A percentile compares a stretch with the other conserved stretches of the same genome.
Conservation (phyloP, 2,888 invertebrate genomes). For the Taphrorychus bicolor region DNA sequence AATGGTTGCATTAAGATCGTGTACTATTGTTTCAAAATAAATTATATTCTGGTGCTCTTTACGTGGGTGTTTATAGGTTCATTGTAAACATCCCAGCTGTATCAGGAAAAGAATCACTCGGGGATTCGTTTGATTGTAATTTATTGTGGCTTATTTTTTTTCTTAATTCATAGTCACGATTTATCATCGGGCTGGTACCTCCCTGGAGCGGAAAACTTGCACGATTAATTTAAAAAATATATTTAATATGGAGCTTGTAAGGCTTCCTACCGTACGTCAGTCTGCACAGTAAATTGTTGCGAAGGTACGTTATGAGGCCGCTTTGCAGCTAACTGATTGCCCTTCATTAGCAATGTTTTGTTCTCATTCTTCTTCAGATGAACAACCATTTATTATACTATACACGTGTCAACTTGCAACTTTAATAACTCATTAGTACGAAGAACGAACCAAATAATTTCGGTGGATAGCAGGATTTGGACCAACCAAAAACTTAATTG, state of each 20-base stretch:
- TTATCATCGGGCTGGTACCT: slow-evolving; percentile 8
- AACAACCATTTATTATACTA: slow-evolving; percentile 50
- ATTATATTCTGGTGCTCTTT: slow-evolving; percentile 53
- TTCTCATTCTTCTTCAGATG: slow-evolving; percentile 51
- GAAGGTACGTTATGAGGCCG: slow-evolving; percentile 29
- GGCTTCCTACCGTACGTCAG: slow-evolving; percentile 13
- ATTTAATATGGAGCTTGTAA: slow-evolving; percentile 5
- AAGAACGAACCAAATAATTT: too few species aligned
- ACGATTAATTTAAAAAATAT: slow-evolving; percentile 25
- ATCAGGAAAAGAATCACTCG: slow-evolving; percentile 40
- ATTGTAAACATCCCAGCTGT: slow-evolving; percentile 52
- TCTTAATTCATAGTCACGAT: slow-evolving; percentile 3
- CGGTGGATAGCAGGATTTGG: background rate
- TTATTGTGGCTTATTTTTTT: slow-evolving; percentile 10
- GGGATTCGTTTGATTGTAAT: slow-evolving; percentile 14
- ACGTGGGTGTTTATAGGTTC: slow-evolving; percentile 58
- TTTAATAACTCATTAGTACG: too few species aligned
- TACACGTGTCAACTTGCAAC: too few species aligned
- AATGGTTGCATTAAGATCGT: slow-evolving; percentile 57
- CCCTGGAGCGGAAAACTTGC: slow-evolving; percentile 14
- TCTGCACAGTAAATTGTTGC: slow-evolving; percentile 30
- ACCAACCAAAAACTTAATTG: background rate
- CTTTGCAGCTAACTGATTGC: slow-evolving; percentile 46
- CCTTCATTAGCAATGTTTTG: slow-evolving; percentile 54
- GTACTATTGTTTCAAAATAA: slow-evolving; percentile 61